Conservation (phyloP, 1,140 invertebrate species). For the Medauroidea extradentata region DNA sequence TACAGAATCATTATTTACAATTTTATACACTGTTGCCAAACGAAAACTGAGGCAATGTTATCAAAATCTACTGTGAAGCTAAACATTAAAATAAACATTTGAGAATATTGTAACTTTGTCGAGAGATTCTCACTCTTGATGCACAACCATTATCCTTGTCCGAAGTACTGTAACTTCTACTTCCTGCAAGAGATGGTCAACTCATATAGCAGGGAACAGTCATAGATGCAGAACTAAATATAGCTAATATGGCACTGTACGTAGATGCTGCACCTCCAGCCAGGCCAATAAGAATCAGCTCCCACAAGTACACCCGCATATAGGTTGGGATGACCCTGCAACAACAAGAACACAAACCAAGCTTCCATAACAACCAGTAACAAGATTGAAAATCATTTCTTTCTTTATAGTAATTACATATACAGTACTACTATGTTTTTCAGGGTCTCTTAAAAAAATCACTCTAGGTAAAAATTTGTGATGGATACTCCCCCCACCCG, state of each 20-base stretch:
- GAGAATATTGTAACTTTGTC: not conserved
- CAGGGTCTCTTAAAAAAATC: not conserved
- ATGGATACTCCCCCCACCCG: no score
- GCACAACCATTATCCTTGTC: not conserved
- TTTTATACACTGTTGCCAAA: no score
- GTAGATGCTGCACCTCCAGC: conserved; percentile 56
- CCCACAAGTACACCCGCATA: conserved; percentile 44
- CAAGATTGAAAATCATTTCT: no score
- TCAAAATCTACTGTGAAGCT: no score
- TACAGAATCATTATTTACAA: no score
- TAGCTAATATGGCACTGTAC: conserved; percentile 53
- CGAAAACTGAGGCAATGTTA: no score
- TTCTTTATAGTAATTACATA: no score
- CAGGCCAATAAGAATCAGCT: conserved; percentile 56
- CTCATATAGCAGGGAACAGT: conserved; percentile 8
- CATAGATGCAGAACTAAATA: conserved; percentile 42
- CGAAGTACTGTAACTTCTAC: no score
- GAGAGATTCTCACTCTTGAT: not conserved
- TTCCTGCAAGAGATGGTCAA: not conserved
- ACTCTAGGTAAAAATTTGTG: not conserved
- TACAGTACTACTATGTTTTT: no score
- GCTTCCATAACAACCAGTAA: not conserved
- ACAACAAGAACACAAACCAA: conserved; percentile 2
- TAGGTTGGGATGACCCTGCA: conserved; percentile 45
- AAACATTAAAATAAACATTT: not conserved